Evolutionary conservation across 2,888 invertebrate species (phyloP), one percentile per base, ranked within the genome.

Genomic region (Sacculina carcini): DNA sequence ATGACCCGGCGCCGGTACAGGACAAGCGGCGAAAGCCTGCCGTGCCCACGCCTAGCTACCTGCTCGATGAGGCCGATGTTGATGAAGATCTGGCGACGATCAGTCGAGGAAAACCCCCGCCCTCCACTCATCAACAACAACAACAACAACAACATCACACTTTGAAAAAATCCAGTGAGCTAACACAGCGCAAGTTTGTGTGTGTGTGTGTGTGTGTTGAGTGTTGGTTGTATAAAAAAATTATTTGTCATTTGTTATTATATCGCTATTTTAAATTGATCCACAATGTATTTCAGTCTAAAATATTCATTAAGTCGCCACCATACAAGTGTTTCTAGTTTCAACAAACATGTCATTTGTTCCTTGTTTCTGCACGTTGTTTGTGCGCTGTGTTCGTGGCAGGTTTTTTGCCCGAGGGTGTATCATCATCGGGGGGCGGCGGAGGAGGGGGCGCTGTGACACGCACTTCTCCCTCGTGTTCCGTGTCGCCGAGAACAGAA

Each of bases 1-100:
- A 94, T 65, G 92, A 92, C 65, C 92, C 92, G 0, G 73, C 84
- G 39, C 90, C 89, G 7, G 77, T 84, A 61, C 77, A 78, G 53
- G 89, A 90, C 66, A 75, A 90, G 2, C 71, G 90, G 51, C 81
- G 86, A 62, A 66, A 67, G 54, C 78, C 81, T 4, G 55, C 55
- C 16, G 75, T 77, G 42, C 83, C 85, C 28, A 82, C 84, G 60
- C 73, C 92, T n/a, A 82, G 81, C 54, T 83, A 82, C 64, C 69
- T 79, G 44, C 69, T 92, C 53, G 89, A 89, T 59, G 90, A 92
- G 58, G 77, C 79, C 57, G 87, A 89, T 60, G 78, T 90, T 44
- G 80, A 85, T 56, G 77, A 75, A 29, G 92, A 92, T 66, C 68
- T 92, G 51, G 77, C 84, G 59, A 73, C 77, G 52, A 80, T 89